phyloP scores from a whole-genome alignment of 2,797 vertebrate genomes.

The Cossypha niveicapilla region DNA sequence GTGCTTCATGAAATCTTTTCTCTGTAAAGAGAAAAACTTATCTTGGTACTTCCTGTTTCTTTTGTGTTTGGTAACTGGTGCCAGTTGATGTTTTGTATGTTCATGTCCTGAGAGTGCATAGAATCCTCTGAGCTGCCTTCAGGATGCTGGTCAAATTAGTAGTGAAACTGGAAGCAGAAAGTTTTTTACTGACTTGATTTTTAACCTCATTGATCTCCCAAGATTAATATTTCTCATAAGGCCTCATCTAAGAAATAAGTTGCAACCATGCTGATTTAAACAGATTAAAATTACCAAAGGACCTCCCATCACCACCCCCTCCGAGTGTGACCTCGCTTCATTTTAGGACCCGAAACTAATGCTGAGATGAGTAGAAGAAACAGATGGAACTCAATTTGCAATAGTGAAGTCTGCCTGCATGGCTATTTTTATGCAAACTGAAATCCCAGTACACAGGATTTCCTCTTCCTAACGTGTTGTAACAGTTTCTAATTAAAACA shows the following conservation, averaged over 20 bases:
- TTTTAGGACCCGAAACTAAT: background rate
- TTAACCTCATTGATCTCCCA: background rate
- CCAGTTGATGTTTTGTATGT: background rate
- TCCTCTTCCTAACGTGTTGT: background rate
- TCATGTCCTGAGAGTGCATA: background rate
- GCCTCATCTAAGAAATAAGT: background rate
- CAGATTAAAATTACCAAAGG: background rate
- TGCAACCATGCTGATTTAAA: background rate
- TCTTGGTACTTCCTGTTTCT: background rate
- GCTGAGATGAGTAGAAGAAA: background rate
- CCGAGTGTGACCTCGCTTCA: background rate
- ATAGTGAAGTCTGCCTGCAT: background rate
- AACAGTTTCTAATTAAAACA: background rate
- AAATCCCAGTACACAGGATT: background rate
- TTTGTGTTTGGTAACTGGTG: background rate
- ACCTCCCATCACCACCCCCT: background rate
- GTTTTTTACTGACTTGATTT: background rate
- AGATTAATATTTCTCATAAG: background rate
- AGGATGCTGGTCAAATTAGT: background rate
- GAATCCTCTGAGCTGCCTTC: background rate
- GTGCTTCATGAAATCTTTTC: background rate
- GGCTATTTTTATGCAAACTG: background rate
- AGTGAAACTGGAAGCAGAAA: background rate
- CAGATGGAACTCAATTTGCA: background rate
- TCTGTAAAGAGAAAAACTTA: background rate